Percentiles rank a stretch among this genome's conserved stretches.
phyloP scores from a whole-genome alignment of 1,140 invertebrate genomes.

The Akabosia matsudoensis region DNA sequence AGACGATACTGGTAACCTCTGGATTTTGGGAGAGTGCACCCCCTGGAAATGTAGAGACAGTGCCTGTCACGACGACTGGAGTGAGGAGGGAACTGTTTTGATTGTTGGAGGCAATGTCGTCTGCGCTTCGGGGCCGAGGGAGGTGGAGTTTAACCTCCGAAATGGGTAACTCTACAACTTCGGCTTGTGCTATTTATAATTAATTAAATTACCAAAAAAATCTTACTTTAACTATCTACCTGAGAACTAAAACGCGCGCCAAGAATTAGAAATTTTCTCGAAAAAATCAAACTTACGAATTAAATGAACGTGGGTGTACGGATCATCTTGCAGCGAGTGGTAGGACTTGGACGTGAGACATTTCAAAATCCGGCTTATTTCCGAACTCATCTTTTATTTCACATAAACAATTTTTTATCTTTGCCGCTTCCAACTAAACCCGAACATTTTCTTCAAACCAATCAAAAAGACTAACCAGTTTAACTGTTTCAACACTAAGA shows the following conservation, averaged over 20 bases:
- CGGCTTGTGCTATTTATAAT: slow-evolving; percentile 6
- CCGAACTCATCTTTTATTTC: slow-evolving; percentile 48
- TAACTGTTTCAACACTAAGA: too few relatives aligned
- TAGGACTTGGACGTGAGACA: slow-evolving; percentile 47
- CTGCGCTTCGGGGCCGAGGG: slow-evolving; percentile 35
- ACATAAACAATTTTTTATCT: background rate
- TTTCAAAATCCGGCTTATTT: slow-evolving; percentile 46
- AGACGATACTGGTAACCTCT: background rate
- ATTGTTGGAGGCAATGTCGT: slow-evolving; percentile 26
- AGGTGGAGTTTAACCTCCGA: too few relatives aligned
- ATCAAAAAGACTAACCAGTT: too few relatives aligned
- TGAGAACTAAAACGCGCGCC: too few relatives aligned
- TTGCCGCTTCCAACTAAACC: background rate
- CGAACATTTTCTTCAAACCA: background rate
- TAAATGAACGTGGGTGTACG: slow-evolving; percentile 44
- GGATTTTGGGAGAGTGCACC: background rate
- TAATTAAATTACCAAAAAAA: too few relatives aligned
- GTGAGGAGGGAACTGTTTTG: background rate
- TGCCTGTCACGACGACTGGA: too few relatives aligned
- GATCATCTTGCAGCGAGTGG: slow-evolving; percentile 47
- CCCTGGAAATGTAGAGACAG: background rate
- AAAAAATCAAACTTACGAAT: slow-evolving; percentile 47
- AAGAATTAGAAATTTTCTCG: too few relatives aligned
- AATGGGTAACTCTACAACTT: background rate
- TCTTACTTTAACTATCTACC: too few relatives aligned